Evolutionary conservation across 2,113 vertebrate species (phyloP), one percentile per base, ranked within the genome.

Genomic region (Actenoides hombroni): DNA sequence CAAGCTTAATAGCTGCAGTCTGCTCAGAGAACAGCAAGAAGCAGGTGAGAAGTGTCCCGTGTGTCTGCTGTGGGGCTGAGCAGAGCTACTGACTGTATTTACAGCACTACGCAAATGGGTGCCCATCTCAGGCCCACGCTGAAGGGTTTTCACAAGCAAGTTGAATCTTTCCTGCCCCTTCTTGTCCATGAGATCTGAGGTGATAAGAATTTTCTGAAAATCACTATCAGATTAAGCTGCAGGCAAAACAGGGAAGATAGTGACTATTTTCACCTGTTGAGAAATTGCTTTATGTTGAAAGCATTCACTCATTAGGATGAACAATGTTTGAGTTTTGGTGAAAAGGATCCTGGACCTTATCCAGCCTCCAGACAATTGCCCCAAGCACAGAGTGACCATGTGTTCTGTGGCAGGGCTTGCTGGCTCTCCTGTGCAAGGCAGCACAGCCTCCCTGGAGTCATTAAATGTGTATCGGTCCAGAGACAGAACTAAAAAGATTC

Each of bases 21-120:
- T 48, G n/a, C 31, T 49, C 28, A 0, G 1, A 63, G 82, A 42
- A 19, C 0, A 1, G 24, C 0, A 0, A 19, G 17, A 44, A 24
- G 26, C 15, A n/a, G 29, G 11, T 49, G 18, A 39, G 9, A 51
- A 67, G 28, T 49, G 15, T 6, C 59, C 35, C 5, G 5, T 1
- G 2, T 6, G 33, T n/a, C 48, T 80, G 31, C 64, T 42, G 37
- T 0, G 0, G 13, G 29, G 21, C 49, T 59, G 59, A 67, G 54
- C 33, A 67, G 56, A 74, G 31, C 21, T 94, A 19, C 7, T 5
- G 14, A 46, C 1, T 11, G 10, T 31, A 71, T 74, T 39, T 18
- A 40, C 17, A 74, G 59, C 12, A 17, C 19, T 5, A 1, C 42
- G 33, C 54, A 78, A 31, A 26, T 78, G 60, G 26, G 10, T 75